These are phyloP conservation scores for Crossocerus cetratus DNA, from an alignment of 2,888 invertebrate genomes.

Conservation along the genomic window DNA sequence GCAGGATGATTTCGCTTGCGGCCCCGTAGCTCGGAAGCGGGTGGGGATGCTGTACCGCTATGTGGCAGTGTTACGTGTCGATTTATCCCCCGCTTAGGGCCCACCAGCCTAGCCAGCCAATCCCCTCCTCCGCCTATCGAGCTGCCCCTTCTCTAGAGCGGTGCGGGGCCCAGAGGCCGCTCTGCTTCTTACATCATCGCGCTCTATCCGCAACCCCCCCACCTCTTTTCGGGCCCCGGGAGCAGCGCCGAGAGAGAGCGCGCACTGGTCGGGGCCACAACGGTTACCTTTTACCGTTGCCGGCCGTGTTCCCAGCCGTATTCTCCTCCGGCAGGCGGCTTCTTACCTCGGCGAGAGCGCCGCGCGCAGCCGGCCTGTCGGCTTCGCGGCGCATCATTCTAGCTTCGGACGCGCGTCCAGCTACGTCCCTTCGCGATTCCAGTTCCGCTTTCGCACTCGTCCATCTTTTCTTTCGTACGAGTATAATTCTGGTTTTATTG, in stretches of 20 bases:
- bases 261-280: constrained; percentile 60
- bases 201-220: constrained; percentile 32
- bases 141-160: constrained; percentile 8
- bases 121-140: neutral
- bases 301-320: constrained; percentile 57
- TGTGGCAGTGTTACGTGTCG: constrained; percentile 70
- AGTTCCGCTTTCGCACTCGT: too few species aligned
- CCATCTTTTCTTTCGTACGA: too few species aligned
- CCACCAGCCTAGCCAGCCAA: too few species aligned
- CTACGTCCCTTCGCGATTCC: too few species aligned
- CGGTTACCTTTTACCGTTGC: constrained; percentile 70
- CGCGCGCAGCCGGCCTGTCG: neutral
- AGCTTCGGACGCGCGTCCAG: neutral
- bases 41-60: constrained; percentile 71
- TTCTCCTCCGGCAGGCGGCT: constrained; percentile 49
- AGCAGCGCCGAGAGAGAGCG: constrained; percentile 30
- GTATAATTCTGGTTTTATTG: too few species aligned
- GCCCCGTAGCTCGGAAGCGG: constrained; percentile 28
- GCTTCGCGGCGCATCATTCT: neutral
- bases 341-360: constrained; percentile 33
- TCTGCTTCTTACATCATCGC: constrained; percentile 40
- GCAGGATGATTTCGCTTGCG: constrained; percentile 45
- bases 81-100: constrained; percentile 28
- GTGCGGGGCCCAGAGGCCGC: constrained; percentile 10
- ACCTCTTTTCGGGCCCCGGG: constrained; percentile 23